phyloP scores from a whole-genome alignment of 2,888 invertebrate genomes.

The Seladonia tumulorum region DNA sequence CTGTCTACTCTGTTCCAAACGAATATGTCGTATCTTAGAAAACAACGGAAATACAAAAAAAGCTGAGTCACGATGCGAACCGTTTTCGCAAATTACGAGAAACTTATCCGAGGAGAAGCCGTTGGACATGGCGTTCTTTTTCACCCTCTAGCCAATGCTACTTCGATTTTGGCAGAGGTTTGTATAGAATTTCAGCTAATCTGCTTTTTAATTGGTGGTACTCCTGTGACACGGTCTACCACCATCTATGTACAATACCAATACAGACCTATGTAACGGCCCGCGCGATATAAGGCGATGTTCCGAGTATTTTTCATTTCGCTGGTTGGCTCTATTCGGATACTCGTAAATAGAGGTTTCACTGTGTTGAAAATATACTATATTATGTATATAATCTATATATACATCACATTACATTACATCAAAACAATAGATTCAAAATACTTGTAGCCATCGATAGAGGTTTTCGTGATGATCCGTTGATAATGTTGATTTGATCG shows the following conservation, averaged over 20 bases:
- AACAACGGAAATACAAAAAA: slow-evolving; percentile 78
- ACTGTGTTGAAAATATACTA: slow-evolving; percentile 40
- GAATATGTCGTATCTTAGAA: slow-evolving; percentile 77
- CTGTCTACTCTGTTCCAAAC: slow-evolving; percentile 77
- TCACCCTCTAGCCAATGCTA: slow-evolving; percentile 54
- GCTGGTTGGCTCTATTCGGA: slow-evolving; percentile 48
- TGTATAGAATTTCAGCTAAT: slow-evolving; percentile 57
- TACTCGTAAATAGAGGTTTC: slow-evolving; percentile 42
- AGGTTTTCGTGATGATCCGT: slow-evolving; percentile 40
- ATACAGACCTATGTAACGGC: slow-evolving; percentile 53
- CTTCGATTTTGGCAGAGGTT: slow-evolving; percentile 36
- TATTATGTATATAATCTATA: slow-evolving; percentile 11
- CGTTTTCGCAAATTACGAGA: slow-evolving; percentile 35
- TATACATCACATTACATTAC: slow-evolving; percentile 30
- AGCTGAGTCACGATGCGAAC: slow-evolving; percentile 72
- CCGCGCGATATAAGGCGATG: slow-evolving; percentile 66
- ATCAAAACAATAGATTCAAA: slow-evolving; percentile 19
- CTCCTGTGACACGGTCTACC: slow-evolving; percentile 59
- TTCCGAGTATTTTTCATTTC: slow-evolving; percentile 49
- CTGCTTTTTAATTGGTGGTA: slow-evolving; percentile 50
- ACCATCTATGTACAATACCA: slow-evolving; percentile 57
- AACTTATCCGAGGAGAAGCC: slow-evolving; percentile 27
- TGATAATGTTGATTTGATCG: slow-evolving; percentile 56
- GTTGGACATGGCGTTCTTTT: slow-evolving; percentile 21
- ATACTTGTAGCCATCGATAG: slow-evolving; percentile 36